Evolutionary conservation across 2,797 vertebrate species (phyloP).

Genomic region (Onychomys torridus): DNA sequence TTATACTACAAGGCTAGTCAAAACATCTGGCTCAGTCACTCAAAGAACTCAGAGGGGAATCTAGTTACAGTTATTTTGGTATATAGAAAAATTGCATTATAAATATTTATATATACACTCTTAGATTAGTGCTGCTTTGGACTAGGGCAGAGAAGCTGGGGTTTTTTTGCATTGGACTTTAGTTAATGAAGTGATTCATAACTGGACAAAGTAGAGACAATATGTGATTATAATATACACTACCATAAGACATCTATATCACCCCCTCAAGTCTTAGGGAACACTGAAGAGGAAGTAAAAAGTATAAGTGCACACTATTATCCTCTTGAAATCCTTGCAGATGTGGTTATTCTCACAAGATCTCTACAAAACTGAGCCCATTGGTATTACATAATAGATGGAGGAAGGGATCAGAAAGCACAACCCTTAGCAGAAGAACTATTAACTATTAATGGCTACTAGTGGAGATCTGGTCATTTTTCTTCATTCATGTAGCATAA

Average conservation of each 20-base stretch:
- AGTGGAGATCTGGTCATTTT: not conserved
- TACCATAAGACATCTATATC: not conserved
- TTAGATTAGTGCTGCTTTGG: not conserved
- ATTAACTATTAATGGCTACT: not conserved
- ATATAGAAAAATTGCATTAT: not conserved
- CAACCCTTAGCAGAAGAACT: not conserved
- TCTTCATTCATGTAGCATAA: not conserved
- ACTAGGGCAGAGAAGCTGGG: not conserved
- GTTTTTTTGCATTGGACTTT: not conserved
- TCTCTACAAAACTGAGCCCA: not conserved
- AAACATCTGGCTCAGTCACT: not conserved
- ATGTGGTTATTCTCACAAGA: not conserved
- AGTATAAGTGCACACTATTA: not conserved
- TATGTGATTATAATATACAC: not conserved
- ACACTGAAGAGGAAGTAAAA: not conserved
- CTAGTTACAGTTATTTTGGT: not conserved
- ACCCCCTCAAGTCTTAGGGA: not conserved
- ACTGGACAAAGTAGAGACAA: not conserved
- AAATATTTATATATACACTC: not conserved
- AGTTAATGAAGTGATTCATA: not conserved
- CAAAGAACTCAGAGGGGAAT: not conserved
- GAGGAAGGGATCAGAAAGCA: not conserved
- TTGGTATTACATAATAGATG: not conserved
- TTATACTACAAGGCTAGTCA: not conserved
- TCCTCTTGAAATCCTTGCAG: not conserved